phyloP scores from a whole-genome alignment of 2,797 vertebrate species.

The Ctenopoma multispine region DNA sequence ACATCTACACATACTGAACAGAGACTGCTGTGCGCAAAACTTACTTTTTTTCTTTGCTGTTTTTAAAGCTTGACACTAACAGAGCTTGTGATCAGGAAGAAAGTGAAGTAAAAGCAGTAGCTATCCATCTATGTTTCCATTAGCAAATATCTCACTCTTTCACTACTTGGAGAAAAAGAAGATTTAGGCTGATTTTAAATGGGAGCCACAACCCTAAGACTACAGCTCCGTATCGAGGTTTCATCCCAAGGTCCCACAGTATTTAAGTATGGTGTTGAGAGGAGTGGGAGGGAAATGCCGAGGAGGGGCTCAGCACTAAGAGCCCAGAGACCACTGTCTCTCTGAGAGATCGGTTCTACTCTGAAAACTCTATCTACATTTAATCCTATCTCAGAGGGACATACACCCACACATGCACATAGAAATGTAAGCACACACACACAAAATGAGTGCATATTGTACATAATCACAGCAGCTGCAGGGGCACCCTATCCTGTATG shows the following conservation, averaged over 20 bases:
- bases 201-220: constrained; percentile 50
- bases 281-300: constrained; percentile 48
- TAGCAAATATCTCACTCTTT: constrained; percentile 38
- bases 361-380: constrained; percentile 76
- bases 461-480: constrained; percentile 56
- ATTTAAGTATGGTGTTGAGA: constrained; percentile 56
- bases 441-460: constrained; percentile 44
- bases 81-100: constrained; percentile 26
- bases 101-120: constrained; percentile 11
- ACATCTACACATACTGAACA: constrained; percentile 34
- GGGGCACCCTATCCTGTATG: constrained; percentile 25
- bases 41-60: constrained; percentile 19
- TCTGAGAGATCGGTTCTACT: constrained; percentile 72
- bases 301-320: constrained; percentile 62
- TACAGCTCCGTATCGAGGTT: constrained; percentile 49
- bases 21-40: constrained; percentile 20
- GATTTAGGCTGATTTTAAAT: constrained; percentile 54
- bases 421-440: constrained; percentile 50
- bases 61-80: constrained; percentile 40
- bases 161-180: constrained; percentile 13
- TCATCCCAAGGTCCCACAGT: constrained; percentile 57
- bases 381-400: constrained; percentile 73
- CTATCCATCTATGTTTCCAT: constrained; percentile 35
- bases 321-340: constrained; percentile 68
- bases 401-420: constrained; percentile 58